phyloP scores from a whole-genome alignment of 2,113 vertebrate genomes.

The Guaruba guarouba region DNA sequence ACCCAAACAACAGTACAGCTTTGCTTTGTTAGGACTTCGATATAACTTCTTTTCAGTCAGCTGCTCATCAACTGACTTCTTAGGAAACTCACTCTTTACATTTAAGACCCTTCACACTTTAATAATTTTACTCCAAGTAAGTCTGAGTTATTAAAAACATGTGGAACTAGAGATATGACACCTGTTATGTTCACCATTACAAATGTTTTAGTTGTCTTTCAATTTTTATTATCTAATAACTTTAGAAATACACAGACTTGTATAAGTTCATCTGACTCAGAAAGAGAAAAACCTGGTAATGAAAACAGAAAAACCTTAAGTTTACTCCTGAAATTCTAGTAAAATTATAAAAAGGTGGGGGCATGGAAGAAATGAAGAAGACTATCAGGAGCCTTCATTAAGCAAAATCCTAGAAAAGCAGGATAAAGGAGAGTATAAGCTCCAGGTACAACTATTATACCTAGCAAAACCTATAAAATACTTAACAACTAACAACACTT shows the following conservation, averaged over 20 bases:
- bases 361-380: background rate
- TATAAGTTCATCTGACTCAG: background rate
- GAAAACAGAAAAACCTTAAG: background rate
- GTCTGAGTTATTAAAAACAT: background rate
- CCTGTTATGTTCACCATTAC: background rate
- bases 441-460: background rate
- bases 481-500: background rate
- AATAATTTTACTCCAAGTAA: background rate
- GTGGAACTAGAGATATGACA: background rate
- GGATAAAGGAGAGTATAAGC: background rate
- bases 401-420: background rate
- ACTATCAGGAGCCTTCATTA: background rate
- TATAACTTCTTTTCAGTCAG: background rate
- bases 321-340: background rate
- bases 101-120: background rate
- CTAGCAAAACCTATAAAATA: background rate
- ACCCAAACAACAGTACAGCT: background rate
- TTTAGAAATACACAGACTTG: background rate
- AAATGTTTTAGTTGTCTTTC: background rate
- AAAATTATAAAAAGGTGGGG: background rate
- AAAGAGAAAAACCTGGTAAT: background rate
- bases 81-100: background rate
- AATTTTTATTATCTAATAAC: background rate
- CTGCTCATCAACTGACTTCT: background rate
- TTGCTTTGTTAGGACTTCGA: background rate